These are phyloP conservation scores for Pangasius mekongensis DNA, from an alignment of 2,797 vertebrate genomes.

Conservation along the genomic window DNA sequence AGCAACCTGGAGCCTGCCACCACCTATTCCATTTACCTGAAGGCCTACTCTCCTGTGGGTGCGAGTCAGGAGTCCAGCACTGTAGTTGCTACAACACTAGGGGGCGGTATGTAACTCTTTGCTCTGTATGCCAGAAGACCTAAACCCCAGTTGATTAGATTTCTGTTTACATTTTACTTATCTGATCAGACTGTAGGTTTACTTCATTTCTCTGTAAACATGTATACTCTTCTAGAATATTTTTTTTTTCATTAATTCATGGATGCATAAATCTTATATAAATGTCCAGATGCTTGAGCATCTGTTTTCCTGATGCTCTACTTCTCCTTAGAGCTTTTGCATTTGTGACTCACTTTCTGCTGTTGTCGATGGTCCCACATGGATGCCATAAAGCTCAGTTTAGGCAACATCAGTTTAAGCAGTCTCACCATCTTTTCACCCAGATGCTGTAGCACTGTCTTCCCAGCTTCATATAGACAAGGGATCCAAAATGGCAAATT, in stretches of 20 bases:
- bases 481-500: background rate
- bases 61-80: conserved; percentile 64
- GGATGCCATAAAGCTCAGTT: background rate
- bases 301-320: conserved; percentile 13
- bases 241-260: background rate
- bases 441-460: background rate
- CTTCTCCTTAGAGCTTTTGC: background rate
- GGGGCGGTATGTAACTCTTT: conserved; percentile 59
- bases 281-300: conserved; percentile 25
- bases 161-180: background rate
- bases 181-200: background rate
- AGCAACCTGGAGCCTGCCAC: conserved; percentile 63
- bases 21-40: conserved; percentile 62
- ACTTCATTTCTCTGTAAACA: background rate
- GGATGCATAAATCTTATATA: background rate
- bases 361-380: background rate
- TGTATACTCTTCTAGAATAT: background rate
- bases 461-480: background rate
- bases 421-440: background rate
- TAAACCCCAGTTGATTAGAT: background rate
- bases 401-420: no score
- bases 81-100: conserved; percentile 62
- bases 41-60: conserved; percentile 63
- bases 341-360: background rate
- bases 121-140: background rate